Conservation (phyloP, 2,888 invertebrate species). For the Amblyjoppa proteus region DNA sequence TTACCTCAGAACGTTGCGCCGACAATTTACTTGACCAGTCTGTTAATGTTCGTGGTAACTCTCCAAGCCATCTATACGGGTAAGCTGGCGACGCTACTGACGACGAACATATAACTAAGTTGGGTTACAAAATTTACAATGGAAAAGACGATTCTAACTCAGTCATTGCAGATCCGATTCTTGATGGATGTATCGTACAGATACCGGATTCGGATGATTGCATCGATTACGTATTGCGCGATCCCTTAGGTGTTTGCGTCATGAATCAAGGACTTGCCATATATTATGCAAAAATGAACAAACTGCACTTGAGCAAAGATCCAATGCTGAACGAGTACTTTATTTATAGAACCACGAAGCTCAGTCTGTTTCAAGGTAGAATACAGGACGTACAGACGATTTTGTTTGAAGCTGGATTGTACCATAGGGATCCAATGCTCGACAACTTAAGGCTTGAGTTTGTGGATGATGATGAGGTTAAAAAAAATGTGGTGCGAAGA, state of each 20-base stretch:
- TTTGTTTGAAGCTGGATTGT: neutral
- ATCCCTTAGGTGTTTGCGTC: neutral
- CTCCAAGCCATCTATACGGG: too few species aligned
- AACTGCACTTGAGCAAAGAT: neutral
- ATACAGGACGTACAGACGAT: neutral
- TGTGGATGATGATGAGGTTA: neutral
- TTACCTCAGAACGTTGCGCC: too few species aligned
- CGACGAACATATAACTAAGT: neutral
- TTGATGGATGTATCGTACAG: neutral
- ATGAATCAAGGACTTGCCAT: neutral
- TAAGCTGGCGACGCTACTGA: too few species aligned
- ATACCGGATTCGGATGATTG: neutral
- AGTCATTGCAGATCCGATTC: neutral
- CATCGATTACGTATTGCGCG: neutral
- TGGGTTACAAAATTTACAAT: conserved; percentile 1
- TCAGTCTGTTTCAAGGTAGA: neutral
- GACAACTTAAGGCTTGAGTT: neutral
- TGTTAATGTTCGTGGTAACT: too few species aligned
- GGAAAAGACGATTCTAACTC: neutral
- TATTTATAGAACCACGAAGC: neutral
- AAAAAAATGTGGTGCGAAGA: neutral
- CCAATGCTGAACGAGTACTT: neutral
- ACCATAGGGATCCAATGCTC: neutral
- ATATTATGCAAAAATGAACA: neutral
- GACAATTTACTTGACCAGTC: too few species aligned